These are phyloP conservation scores for Palythoa grandiflora DNA, from an alignment of 92 coral and sea anemone species.

Conservation along the genomic window DNA sequence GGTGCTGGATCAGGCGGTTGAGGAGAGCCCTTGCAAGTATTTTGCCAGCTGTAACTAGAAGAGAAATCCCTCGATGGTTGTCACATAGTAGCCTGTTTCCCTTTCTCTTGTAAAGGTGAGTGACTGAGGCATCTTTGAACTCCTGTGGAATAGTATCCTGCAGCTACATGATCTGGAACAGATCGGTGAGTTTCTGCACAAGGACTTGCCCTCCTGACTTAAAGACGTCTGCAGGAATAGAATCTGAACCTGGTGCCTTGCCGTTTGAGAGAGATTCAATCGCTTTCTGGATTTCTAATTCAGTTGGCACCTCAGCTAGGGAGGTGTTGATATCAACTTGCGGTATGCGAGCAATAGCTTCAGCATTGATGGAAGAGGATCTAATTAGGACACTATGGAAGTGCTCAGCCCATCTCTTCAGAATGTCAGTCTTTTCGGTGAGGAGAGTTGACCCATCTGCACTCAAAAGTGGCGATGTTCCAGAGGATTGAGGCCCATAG, in stretches of 20 bases:
- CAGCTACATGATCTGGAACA: not conserved
- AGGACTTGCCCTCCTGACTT: not conserved
- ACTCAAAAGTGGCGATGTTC: not conserved
- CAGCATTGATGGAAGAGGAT: not conserved
- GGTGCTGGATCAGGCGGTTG: constrained; percentile 40
- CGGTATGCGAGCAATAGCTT: not conserved
- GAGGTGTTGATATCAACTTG: not conserved
- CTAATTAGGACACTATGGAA: not conserved
- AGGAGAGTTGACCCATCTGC: not conserved
- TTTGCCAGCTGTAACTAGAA: constrained; percentile 56
- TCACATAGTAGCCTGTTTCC: constrained; percentile 52
- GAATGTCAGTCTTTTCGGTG: constrained; percentile 14
- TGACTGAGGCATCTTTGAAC: not conserved
- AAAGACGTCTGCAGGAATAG: not conserved
- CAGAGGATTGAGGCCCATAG: constrained; percentile 39
- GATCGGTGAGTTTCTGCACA: not conserved
- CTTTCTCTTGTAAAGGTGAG: too few relatives aligned
- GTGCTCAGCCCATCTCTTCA: constrained; percentile 47
- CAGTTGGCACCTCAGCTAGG: not conserved
- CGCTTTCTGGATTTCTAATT: not conserved
- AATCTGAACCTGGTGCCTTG: constrained; percentile 8
- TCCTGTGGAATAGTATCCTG: constrained; percentile 33
- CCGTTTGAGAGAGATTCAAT: not conserved
- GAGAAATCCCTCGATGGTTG: constrained; percentile 62
- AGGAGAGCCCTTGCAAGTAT: constrained; percentile 48